These are phyloP conservation scores for Rotaria sp. DNA, from an alignment of 2,888 invertebrate species.

Conservation along the genomic window DNA sequence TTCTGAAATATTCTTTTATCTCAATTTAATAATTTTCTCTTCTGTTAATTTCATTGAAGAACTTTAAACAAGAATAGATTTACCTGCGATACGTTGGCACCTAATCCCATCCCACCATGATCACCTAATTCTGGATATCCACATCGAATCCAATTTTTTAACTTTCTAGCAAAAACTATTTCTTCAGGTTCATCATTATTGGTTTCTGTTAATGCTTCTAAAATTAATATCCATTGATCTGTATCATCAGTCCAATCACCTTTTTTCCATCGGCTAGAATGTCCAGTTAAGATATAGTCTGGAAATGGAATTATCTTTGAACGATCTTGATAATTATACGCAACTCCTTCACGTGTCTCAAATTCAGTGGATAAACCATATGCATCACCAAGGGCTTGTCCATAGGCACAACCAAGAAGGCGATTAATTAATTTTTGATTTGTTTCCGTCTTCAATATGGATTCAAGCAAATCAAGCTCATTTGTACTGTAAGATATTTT, in stretches of 20 bases:
- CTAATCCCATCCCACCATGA: constrained; percentile 47
- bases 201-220: background rate
- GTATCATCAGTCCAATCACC: constrained; percentile 27
- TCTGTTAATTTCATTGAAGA: constrained; percentile 44
- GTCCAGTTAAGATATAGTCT: background rate
- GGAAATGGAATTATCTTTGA: background rate
- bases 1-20: too few species aligned
- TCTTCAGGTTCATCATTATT: background rate
- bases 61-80: constrained; percentile 43
- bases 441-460: background rate
- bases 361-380: constrained; percentile 12
- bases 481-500: background rate
- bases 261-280: background rate
- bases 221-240: constrained; percentile 6
- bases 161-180: constrained; percentile 44
- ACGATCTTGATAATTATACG: background rate
- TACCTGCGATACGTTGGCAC: constrained; percentile 46
- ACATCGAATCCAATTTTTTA: constrained; percentile 48
- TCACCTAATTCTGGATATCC: constrained; percentile 50
- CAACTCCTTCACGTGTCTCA: background rate
- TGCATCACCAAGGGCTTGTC: background rate
- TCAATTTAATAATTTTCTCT: too few species aligned
- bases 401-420: background rate
- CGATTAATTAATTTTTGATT: background rate
- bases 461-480: background rate